A percentile compares a stretch with the other conserved stretches of the same genome.
These are phyloP conservation scores for Lycocorax pyrrhopterus DNA, from an alignment of 2,113 vertebrate genomes.

Conservation along the genomic window DNA sequence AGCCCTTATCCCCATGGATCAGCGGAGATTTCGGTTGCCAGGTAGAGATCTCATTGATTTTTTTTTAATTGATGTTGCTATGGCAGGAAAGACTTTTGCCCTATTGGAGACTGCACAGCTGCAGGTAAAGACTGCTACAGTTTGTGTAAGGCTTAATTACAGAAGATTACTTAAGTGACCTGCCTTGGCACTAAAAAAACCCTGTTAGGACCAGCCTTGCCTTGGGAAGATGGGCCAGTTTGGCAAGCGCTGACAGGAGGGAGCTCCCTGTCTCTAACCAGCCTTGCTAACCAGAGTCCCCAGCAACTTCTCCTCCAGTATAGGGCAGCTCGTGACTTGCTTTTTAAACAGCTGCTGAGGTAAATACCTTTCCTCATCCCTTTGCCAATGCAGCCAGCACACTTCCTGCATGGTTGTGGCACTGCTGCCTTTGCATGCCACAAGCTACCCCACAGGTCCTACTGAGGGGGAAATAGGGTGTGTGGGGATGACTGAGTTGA, in stretches of 20 bases:
- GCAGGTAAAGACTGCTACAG: neutral
- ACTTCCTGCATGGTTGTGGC: neutral
- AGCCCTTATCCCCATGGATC: neutral
- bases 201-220: neutral
- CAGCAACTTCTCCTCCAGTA: neutral
- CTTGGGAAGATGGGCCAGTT: neutral
- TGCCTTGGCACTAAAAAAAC: neutral
- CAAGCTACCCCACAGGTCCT: neutral
- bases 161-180: neutral
- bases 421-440: neutral
- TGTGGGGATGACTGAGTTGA: neutral
- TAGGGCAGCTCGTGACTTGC: neutral
- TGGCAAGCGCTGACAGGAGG: neutral
- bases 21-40: neutral
- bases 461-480: neutral
- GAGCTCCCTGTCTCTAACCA: neutral
- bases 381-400: neutral
- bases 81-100: neutral
- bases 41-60: neutral
- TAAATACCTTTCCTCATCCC: neutral
- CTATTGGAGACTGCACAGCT: neutral
- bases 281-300: neutral
- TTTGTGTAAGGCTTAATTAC: neutral
- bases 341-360: neutral
- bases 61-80: slow-evolving; percentile 18